Evolutionary conservation across 2,888 invertebrate species (phyloP), one percentile per base, ranked within the genome.

Genomic region (Plagodis pulveraria): DNA sequence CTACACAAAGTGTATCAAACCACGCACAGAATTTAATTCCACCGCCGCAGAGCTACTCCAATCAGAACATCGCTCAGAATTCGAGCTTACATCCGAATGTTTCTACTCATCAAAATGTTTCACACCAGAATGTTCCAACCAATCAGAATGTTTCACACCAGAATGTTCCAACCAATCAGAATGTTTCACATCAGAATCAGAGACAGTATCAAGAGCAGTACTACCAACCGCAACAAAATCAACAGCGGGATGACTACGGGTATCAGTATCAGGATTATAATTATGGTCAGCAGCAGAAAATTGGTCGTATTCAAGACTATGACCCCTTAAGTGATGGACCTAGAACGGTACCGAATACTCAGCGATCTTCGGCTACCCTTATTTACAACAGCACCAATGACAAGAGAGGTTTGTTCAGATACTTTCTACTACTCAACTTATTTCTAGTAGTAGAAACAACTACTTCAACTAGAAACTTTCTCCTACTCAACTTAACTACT

Each of bases 231-330:
- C 68, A 71, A 22, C 53, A 58, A 11, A 41, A 45, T 10, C 53
- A 49, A 11, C 46, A 48, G 9, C 50, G 58, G 8, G 76, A 78
- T 12, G 73, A 73, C 1, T 88, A 89, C 61, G 78, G 87, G 60
- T 76, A 80, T 48, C 79, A 88, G 58, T 76, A 80, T 49, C 83
- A 78, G 32, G 78, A 73, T 49, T 76, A 76, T 47, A 72, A 76
- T 6, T 74, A 78, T 40, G 74, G 75, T 46, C 80, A 84, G 0
- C 70, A 82, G 51, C 87, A 87, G 82, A 93, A 93, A 81, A 94
- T 96, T 80, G 95, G 96, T 66, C 94, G 96, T 90, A 96, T 96
- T 70, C 96, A 96, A 67, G 97, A 97, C 77, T 97, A 96, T 76
- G 97, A 97, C 83, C 96, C 97, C 5, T 87, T 96, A 66, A 94